These are phyloP conservation scores for Anastatus disparis DNA, from an alignment of 1,140 invertebrate genomes.

Conservation along the genomic window DNA sequence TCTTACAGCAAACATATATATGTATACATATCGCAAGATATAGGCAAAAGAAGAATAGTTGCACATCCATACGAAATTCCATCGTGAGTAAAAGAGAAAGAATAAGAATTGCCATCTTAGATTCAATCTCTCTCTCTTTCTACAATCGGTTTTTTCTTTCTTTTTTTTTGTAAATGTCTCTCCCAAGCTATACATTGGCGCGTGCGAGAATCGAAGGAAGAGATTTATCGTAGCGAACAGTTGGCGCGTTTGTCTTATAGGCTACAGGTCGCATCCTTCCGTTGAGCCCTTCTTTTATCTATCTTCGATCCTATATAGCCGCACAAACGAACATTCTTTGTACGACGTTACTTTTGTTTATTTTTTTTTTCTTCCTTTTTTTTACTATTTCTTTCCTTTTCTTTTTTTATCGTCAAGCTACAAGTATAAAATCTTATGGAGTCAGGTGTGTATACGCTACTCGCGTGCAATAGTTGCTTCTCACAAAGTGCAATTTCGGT, in stretches of 20 bases:
- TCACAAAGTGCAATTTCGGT: background rate
- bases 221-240: constrained; percentile 39
- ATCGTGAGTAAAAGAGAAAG: background rate
- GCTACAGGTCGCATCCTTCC: constrained; percentile 36
- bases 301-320: constrained; percentile 33
- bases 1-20: no score
- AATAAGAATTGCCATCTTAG: constrained; percentile 19
- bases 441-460: no score
- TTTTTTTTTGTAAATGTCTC: constrained; percentile 3
- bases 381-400: no score
- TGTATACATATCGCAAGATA: no score
- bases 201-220: no score
- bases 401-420: no score
- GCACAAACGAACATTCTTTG: constrained; percentile 34
- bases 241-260: constrained; percentile 37
- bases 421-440: no score
- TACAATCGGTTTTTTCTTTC: background rate
- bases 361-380: no score
- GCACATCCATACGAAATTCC: constrained; percentile 10
- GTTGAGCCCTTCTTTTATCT: constrained; percentile 29
- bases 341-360: no score
- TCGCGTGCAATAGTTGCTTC: constrained; percentile 10
- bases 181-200: background rate
- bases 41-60: constrained; percentile 19
- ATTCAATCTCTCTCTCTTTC: constrained; percentile 35